Conservation (phyloP, 1,140 invertebrate species). For the Mycetomoellerius zeteki region DNA sequence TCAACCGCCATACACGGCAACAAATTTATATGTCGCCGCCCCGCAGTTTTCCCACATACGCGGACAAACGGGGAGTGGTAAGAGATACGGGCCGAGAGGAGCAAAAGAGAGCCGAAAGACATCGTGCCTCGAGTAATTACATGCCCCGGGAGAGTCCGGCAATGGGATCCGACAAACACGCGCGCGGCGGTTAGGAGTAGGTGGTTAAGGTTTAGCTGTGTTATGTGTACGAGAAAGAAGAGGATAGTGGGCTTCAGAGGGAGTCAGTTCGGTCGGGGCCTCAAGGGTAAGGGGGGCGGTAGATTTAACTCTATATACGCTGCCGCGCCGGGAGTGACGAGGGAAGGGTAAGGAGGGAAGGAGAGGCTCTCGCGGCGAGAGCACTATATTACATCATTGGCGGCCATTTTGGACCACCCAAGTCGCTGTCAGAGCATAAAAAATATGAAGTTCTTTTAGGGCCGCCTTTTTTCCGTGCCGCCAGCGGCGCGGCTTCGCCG, state of each 20-base stretch:
- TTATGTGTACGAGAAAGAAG: not conserved
- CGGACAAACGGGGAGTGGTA: conserved; percentile 54
- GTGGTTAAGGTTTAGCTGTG: conserved; percentile 73
- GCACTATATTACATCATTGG: conserved; percentile 87
- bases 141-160: conserved; percentile 73
- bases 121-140: conserved; percentile 79
- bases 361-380: conserved; percentile 71
- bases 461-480: conserved; percentile 86
- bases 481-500: conserved; percentile 81
- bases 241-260: not conserved
- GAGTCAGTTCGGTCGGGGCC: not conserved
- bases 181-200: conserved; percentile 73
- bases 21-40: conserved; percentile 61
- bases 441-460: conserved; percentile 88
- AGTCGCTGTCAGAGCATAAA: conserved; percentile 87
- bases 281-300: conserved; percentile 22
- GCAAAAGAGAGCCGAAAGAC: conserved; percentile 79
- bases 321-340: conserved; percentile 64
- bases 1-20: conserved; percentile 57
- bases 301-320: conserved; percentile 75
- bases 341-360: conserved; percentile 40
- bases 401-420: conserved; percentile 88
- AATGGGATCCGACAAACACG: conserved; percentile 71
- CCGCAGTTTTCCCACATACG: conserved; percentile 63
- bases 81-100: conserved; percentile 61